phyloP scores from a whole-genome alignment of 2,797 vertebrate species.

The Pempheris klunzingeri region DNA sequence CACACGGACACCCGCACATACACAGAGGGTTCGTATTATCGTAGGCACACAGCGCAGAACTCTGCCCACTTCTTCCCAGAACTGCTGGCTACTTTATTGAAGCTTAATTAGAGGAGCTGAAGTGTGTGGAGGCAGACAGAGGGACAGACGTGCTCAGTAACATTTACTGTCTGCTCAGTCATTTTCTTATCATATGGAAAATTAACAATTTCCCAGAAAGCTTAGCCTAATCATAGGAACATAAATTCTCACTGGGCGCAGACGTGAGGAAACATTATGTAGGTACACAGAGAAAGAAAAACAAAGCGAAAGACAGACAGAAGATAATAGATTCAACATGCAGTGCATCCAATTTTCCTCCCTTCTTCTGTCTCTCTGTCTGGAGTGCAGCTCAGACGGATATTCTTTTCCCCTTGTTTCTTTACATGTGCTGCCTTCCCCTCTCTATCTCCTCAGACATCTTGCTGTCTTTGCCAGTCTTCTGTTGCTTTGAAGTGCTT shows the following conservation, averaged over 20 bases:
- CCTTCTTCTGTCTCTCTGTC: conserved; percentile 25
- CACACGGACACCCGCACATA: conserved; percentile 19
- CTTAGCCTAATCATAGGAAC: conserved; percentile 15
- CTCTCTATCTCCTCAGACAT: conserved; percentile 67
- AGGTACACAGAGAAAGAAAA: background rate
- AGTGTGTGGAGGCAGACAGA: conserved; percentile 24
- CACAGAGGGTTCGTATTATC: conserved; percentile 54
- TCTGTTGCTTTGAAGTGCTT: conserved; percentile 78
- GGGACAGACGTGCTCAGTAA: conserved; percentile 10
- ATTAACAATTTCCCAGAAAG: conserved; percentile 12
- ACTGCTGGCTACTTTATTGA: conserved; percentile 59
- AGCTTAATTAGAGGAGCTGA: conserved; percentile 50
- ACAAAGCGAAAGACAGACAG: conserved; percentile 7
- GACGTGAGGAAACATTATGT: conserved; percentile 17
- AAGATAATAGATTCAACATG: conserved; percentile 45
- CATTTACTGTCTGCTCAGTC: conserved; percentile 4
- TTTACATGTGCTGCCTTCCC: conserved; percentile 55
- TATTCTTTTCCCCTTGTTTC: conserved; percentile 43
- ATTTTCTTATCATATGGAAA: background rate
- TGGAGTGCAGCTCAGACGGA: conserved; percentile 42
- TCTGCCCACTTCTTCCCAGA: conserved; percentile 66
- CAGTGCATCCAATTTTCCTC: conserved; percentile 31
- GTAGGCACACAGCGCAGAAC: conserved; percentile 34
- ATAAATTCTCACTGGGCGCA: conserved; percentile 10
- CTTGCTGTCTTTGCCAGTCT: conserved; percentile 71